These are phyloP conservation scores for Scaptomyza reducta DNA, from an alignment of 2,888 invertebrate species.

Conservation along the genomic window DNA sequence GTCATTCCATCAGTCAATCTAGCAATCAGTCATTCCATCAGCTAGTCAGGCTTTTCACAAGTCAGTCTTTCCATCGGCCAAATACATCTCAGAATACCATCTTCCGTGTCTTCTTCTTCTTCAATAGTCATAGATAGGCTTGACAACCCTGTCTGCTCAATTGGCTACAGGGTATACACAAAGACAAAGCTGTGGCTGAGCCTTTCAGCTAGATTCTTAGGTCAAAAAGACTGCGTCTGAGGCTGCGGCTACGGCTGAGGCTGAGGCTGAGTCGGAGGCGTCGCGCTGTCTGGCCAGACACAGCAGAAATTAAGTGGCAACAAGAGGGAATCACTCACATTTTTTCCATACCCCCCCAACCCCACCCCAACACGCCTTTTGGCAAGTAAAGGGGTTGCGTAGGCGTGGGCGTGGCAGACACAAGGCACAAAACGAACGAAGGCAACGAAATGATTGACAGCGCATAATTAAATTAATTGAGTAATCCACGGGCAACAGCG, in stretches of 20 bases:
- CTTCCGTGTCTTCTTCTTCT: neutral
- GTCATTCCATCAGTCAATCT: neutral
- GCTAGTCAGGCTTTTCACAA: too few relatives aligned
- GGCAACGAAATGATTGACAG: conserved; percentile 84
- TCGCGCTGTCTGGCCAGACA: conserved; percentile 54
- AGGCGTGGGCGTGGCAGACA: conserved; percentile 7
- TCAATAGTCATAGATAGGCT: too few relatives aligned
- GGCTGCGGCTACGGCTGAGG: neutral
- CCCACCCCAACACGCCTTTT: neutral
- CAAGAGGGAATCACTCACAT: conserved; percentile 71
- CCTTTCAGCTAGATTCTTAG: neutral
- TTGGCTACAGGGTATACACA: conserved; percentile 3
- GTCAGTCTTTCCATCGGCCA: too few relatives aligned
- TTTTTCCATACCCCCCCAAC: conserved; percentile 37
- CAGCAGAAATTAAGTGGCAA: conserved; percentile 81
- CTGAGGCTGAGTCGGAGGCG: conserved; percentile 11
- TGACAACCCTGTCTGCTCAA: neutral
- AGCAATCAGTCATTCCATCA: too few relatives aligned
- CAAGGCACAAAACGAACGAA: conserved; percentile 26
- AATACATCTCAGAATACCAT: too few relatives aligned
- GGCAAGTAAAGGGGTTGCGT: neutral
- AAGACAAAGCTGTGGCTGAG: conserved; percentile 32
- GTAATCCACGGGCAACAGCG: conserved; percentile 82
- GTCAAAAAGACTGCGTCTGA: neutral
- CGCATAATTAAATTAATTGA: conserved; percentile 85